Conservation (phyloP, 2,113 vertebrate genomes). For the Hymenochirus boettgeri region DNA sequence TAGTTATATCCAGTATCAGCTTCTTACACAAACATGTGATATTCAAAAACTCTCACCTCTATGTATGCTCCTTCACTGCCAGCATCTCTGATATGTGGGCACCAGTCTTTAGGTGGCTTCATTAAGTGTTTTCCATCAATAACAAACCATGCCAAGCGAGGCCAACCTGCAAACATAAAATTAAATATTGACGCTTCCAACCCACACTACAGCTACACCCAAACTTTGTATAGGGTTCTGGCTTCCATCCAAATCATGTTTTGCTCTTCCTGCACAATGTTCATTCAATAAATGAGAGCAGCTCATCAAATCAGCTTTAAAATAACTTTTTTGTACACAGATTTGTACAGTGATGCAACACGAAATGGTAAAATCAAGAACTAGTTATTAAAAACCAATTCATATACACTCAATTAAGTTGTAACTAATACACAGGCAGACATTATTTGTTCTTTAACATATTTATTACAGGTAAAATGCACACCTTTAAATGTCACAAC, state of each 20-base stretch:
- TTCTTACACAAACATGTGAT: no score
- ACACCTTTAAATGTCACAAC: conserved; percentile 91
- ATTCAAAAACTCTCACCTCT: conserved; percentile 69
- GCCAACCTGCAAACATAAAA: conserved; percentile 75
- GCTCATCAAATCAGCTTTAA: no score
- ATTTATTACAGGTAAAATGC: background rate
- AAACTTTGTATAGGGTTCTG: background rate
- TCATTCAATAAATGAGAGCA: no score
- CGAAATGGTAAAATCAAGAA: no score
- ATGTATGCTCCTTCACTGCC: conserved; percentile 82
- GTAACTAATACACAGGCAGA: no score
- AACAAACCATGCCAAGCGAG: conserved; percentile 88
- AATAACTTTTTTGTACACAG: no score
- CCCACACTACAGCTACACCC: background rate
- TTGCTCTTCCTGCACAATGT: no score
- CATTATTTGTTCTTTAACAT: no score
- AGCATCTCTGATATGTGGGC: conserved; percentile 69
- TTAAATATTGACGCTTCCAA: background rate
- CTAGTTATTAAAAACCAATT: no score
- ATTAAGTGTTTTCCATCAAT: conserved; percentile 91
- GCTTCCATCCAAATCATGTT: background rate
- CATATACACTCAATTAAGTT: no score
- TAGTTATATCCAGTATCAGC: no score
- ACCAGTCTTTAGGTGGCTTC: conserved; percentile 91
- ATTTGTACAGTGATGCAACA: no score